phyloP scores from a whole-genome alignment of 2,888 invertebrate species.

The Rotaria sp. region DNA sequence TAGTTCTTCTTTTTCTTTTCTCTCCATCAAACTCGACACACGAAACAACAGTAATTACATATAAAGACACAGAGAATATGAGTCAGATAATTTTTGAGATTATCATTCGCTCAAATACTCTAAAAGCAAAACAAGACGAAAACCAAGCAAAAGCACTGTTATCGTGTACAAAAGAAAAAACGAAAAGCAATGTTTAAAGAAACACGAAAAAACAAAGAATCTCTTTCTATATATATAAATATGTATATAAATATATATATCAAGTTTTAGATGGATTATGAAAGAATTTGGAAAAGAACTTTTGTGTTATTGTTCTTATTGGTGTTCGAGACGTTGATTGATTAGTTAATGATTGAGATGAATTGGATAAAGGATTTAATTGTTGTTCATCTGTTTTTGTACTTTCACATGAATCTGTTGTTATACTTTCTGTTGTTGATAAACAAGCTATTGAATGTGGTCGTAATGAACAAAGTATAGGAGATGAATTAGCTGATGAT shows the following conservation, averaged over 20 bases:
- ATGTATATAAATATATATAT: not conserved
- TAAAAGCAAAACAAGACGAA: constrained; percentile 11
- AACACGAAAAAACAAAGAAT: not conserved
- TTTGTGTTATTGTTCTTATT: constrained; percentile 6
- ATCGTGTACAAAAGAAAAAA: constrained; percentile 24
- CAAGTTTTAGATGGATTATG: constrained; percentile 15
- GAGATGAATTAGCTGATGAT: not conserved
- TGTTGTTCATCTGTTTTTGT: not conserved
- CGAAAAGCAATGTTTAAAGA: constrained; percentile 1
- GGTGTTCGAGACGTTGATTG: not conserved
- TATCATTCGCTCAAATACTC: not conserved
- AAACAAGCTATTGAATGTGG: constrained; percentile 2
- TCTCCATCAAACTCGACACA: not conserved
- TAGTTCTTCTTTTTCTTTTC: not conserved
- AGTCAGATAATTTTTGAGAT: constrained; percentile 19
- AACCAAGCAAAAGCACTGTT: not conserved
- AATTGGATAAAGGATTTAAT: not conserved
- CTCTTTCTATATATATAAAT: too few relatives aligned
- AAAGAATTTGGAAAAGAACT: not conserved
- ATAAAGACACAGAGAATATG: constrained; percentile 4
- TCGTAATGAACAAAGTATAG: not conserved
- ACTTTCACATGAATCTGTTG: not conserved
- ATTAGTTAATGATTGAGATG: not conserved
- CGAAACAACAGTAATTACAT: constrained; percentile 22
- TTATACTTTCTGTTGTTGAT: not conserved